These are phyloP conservation scores for Drosophila tani DNA, from an alignment of 1,140 invertebrate genomes.

Conservation along the genomic window DNA sequence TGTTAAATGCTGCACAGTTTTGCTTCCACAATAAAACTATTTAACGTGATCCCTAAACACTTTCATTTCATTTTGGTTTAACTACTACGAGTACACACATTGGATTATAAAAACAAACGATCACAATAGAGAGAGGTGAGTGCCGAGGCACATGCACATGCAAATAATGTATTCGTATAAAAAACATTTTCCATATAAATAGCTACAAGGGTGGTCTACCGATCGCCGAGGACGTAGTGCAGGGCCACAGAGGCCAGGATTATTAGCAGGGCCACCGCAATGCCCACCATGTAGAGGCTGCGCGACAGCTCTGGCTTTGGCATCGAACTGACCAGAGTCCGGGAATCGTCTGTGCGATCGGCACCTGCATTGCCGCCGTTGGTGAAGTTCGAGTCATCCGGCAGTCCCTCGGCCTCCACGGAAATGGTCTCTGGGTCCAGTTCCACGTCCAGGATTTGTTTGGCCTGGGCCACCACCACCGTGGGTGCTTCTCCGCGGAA, in stretches of 20 bases:
- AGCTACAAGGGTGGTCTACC: slow-evolving; percentile 35
- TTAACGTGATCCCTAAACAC: slow-evolving; percentile 70
- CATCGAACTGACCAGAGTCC: slow-evolving; percentile 57
- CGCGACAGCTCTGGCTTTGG: slow-evolving; percentile 73
- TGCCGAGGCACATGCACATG: slow-evolving; percentile 40
- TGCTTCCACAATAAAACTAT: slow-evolving; percentile 78
- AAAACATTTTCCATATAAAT: slow-evolving; percentile 50
- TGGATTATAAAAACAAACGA: slow-evolving; percentile 77
- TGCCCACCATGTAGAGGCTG: slow-evolving; percentile 78
- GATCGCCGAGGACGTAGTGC: slow-evolving; percentile 61
- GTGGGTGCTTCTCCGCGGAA: slow-evolving; percentile 81
- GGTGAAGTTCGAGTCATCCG: slow-evolving; percentile 63
- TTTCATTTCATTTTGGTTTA: slow-evolving; percentile 50
- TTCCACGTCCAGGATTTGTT: slow-evolving; percentile 79
- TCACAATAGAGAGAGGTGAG: slow-evolving; percentile 72
- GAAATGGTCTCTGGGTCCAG: slow-evolving; percentile 67
- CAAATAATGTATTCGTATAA: slow-evolving; percentile 65
- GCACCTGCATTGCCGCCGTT: slow-evolving; percentile 3
- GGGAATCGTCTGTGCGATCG: slow-evolving; percentile 29
- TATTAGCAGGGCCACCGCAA: slow-evolving; percentile 71
- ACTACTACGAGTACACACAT: slow-evolving; percentile 68
- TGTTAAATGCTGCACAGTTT: slow-evolving; percentile 78
- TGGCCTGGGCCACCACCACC: slow-evolving; percentile 75
- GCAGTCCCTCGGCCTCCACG: slow-evolving; percentile 68
- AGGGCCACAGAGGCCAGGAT: slow-evolving; percentile 68